Percentiles rank a stretch among this genome's conserved stretches.
phyloP scores from a whole-genome alignment of 2,113 vertebrate species.

The Malurus cyaneus region DNA sequence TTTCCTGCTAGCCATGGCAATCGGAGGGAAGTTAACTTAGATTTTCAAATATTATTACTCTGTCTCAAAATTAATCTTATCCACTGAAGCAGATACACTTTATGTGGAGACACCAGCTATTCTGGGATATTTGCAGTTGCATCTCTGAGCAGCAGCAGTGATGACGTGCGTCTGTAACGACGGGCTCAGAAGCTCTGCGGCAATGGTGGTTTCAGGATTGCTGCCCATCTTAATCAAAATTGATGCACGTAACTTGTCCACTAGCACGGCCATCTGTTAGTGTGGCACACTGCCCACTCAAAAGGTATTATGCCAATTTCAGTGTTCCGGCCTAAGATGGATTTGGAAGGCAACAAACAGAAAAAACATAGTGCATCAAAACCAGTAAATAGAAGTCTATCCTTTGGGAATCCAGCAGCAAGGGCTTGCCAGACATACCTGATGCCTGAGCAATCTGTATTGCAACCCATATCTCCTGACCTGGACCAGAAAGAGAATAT shows the following conservation, averaged over 20 bases:
- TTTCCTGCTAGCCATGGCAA: background rate
- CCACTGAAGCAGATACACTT: background rate
- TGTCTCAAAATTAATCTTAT: background rate
- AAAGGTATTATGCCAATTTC: conserved; percentile 38
- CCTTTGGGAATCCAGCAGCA: background rate
- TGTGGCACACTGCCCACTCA: background rate
- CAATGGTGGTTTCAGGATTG: conserved; percentile 32
- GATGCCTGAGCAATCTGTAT: background rate
- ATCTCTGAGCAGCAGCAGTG: background rate
- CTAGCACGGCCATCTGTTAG: conserved; percentile 31
- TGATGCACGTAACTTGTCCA: conserved; percentile 22
- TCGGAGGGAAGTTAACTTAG: background rate
- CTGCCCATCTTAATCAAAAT: conserved; percentile 46
- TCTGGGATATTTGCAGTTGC: background rate
- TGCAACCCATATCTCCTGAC: background rate
- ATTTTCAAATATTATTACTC: background rate
- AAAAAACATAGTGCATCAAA: background rate
- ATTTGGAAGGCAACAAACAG: conserved; percentile 17
- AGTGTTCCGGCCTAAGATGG: background rate
- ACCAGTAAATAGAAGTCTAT: background rate
- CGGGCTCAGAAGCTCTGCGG: background rate
- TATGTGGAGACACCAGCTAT: background rate
- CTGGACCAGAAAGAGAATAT: background rate
- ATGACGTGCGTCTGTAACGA: conserved; percentile 4
- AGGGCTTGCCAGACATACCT: background rate